Conservation (phyloP, 92 coral and sea anemone species). For the Bergia sp. region DNA sequence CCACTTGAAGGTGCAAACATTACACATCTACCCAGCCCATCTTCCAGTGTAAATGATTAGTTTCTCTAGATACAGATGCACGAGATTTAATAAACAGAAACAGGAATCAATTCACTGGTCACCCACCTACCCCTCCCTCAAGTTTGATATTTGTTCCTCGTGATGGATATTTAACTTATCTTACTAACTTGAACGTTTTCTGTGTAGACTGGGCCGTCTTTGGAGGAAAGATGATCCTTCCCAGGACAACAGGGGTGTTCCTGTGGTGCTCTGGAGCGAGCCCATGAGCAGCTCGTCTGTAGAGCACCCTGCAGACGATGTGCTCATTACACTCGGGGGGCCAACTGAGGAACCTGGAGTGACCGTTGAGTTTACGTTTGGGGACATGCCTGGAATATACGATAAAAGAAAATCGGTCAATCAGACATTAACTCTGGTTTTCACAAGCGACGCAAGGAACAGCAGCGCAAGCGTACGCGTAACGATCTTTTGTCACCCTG, state of each 20-base stretch:
- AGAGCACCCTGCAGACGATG: slow-evolving; percentile 51
- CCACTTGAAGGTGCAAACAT: too few relatives aligned
- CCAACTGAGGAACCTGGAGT: background rate
- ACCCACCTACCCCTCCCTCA: background rate
- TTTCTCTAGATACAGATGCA: too few relatives aligned
- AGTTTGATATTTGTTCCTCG: background rate
- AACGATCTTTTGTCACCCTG: too few relatives aligned
- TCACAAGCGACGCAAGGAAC: too few relatives aligned
- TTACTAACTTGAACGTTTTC: slow-evolving; percentile 68
- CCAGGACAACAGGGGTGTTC: slow-evolving; percentile 34
- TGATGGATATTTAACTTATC: background rate
- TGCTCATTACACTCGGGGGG: slow-evolving; percentile 11
- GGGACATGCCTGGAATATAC: background rate
- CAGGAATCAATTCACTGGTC: background rate
- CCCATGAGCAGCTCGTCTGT: slow-evolving; percentile 75
- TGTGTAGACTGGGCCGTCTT: slow-evolving; percentile 36
- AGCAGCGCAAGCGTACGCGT: too few relatives aligned
- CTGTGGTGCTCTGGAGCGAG: slow-evolving; percentile 73
- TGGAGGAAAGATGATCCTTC: slow-evolving; percentile 9
- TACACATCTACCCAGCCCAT: too few relatives aligned
- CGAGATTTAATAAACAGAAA: too few relatives aligned
- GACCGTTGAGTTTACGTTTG: background rate
- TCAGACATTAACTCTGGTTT: background rate
- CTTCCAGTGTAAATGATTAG: too few relatives aligned
- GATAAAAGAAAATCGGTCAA: background rate